These are phyloP conservation scores for Hyphantria cunea DNA, from an alignment of 1,140 invertebrate species.

Conservation along the genomic window DNA sequence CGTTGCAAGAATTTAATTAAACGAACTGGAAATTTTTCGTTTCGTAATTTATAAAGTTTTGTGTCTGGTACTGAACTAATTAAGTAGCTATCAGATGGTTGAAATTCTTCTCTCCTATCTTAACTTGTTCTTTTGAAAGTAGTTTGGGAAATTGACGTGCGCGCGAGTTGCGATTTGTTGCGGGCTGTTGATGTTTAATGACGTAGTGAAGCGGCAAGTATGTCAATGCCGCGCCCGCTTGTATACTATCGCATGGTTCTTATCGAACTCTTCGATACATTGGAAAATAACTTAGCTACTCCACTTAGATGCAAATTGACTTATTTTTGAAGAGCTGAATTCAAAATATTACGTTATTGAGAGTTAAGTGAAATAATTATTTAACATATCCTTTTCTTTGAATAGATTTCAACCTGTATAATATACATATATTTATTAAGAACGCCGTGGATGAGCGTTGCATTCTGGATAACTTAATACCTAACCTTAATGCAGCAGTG, in stretches of 20 bases:
- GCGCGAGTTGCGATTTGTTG: slow-evolving; percentile 35
- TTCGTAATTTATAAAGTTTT: slow-evolving; percentile 15
- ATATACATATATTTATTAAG: too few relatives aligned
- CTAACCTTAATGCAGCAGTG: too few relatives aligned
- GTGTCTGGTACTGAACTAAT: slow-evolving; percentile 13
- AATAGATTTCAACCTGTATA: too few relatives aligned
- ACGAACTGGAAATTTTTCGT: slow-evolving; percentile 18
- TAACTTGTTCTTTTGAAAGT: slow-evolving; percentile 1
- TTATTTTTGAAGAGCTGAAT: neutral
- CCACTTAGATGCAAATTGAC: slow-evolving; percentile 1
- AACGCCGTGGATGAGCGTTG: too few relatives aligned
- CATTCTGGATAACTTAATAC: too few relatives aligned
- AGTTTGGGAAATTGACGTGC: slow-evolving; percentile 34
- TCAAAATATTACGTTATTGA: too few relatives aligned
- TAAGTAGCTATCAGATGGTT: slow-evolving; percentile 20
- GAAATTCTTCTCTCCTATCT: neutral
- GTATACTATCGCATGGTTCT: slow-evolving; percentile 64
- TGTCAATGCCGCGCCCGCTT: slow-evolving; percentile 70
- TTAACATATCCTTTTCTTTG: too few relatives aligned
- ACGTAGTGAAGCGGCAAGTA: slow-evolving; percentile 61
- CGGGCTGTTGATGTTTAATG: slow-evolving; percentile 52
- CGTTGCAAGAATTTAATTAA: slow-evolving; percentile 27
- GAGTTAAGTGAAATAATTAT: too few relatives aligned
- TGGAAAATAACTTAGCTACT: slow-evolving; percentile 50
- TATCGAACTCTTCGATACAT: slow-evolving; percentile 71